Conservation (phyloP, 1,140 invertebrate genomes). For the Venturia canescens region DNA sequence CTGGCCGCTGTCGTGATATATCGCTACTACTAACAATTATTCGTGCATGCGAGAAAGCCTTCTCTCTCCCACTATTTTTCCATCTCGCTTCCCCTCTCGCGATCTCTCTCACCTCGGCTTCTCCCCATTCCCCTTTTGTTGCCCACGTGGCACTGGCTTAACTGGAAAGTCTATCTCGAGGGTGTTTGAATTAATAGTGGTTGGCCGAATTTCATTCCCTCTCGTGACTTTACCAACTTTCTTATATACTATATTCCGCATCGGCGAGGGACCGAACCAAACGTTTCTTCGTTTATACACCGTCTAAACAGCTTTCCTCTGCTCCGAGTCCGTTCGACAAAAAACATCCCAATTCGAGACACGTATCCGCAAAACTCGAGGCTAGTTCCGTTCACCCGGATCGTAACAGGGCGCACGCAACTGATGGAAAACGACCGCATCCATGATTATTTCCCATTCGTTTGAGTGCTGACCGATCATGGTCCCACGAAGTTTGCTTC, state of each 20-base stretch:
- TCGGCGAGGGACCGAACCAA: not conserved
- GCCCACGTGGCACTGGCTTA: slow-evolving; percentile 40
- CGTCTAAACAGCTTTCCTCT: not conserved
- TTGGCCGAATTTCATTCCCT: slow-evolving; percentile 44
- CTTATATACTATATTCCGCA: slow-evolving; percentile 5
- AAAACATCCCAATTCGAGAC: too few species aligned
- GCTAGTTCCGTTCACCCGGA: too few species aligned
- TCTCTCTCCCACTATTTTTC: slow-evolving; percentile 13
- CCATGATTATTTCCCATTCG: too few species aligned
- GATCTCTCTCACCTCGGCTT: not conserved
- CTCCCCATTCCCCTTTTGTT: slow-evolving; percentile 12
- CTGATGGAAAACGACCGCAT: too few species aligned
- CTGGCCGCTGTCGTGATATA: slow-evolving; percentile 65
- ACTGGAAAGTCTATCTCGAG: slow-evolving; percentile 60
- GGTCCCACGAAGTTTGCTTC: too few species aligned
- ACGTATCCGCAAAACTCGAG: too few species aligned
- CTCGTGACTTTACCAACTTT: slow-evolving; percentile 18
- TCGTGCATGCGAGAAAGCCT: slow-evolving; percentile 53
- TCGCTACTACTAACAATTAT: slow-evolving; percentile 71
- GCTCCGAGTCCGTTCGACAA: too few species aligned
- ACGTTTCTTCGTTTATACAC: not conserved
- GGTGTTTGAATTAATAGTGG: slow-evolving; percentile 62
- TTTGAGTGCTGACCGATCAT: not conserved
- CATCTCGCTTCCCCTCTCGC: not conserved
- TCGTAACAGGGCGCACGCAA: too few species aligned